phyloP scores from a whole-genome alignment of 2,113 vertebrate species.

The Camelus bactrianus region DNA sequence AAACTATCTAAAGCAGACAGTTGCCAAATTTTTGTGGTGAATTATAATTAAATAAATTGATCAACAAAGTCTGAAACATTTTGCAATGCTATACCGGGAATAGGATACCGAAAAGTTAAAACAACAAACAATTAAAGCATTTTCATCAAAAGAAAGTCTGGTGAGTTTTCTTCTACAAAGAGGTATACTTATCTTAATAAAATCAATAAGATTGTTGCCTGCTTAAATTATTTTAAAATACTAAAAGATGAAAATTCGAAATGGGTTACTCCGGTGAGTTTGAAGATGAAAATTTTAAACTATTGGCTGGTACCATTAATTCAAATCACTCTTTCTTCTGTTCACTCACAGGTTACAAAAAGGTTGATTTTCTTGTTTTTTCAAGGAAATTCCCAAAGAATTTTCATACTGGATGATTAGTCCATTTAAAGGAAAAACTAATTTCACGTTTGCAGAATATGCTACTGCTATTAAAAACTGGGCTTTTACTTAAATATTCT shows the following conservation, averaged over 20 bases:
- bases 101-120: not conserved
- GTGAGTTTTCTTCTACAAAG: not conserved
- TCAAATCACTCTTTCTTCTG: not conserved
- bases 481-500: not conserved
- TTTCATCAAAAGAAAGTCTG: not conserved
- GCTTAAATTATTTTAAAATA: not conserved
- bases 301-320: not conserved
- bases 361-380: not conserved
- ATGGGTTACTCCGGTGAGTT: not conserved
- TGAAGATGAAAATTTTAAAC: not conserved
- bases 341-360: not conserved
- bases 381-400: not conserved
- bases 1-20: not conserved
- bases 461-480: not conserved
- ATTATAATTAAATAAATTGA: not conserved
- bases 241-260: not conserved
- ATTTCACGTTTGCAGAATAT: not conserved
- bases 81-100: not conserved
- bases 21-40: constrained; percentile 14
- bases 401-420: not conserved
- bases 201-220: not conserved
- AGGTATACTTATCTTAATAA: not conserved
- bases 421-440: not conserved
- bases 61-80: not conserved
- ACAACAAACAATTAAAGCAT: not conserved